Percentiles rank a stretch among this genome's conserved stretches.
Conservation (phyloP, 1,140 invertebrate genomes). For the Drosophila navojoa region DNA sequence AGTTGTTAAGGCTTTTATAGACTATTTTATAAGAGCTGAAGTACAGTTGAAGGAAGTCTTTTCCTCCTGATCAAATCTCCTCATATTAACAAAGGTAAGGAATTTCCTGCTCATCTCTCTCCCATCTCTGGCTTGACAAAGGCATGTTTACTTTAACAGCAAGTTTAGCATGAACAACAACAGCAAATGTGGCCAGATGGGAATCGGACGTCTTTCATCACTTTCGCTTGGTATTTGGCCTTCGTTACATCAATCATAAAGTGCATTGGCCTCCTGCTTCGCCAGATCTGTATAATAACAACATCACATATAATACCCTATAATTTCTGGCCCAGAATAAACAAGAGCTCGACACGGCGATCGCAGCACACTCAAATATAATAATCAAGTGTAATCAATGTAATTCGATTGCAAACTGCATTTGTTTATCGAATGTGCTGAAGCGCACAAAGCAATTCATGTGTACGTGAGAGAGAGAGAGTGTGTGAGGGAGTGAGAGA, state of each 20-base stretch:
- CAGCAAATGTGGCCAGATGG: constrained; percentile 41
- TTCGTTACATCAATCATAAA: constrained; percentile 41
- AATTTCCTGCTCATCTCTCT: neutral
- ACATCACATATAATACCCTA: constrained; percentile 33
- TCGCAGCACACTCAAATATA: constrained; percentile 49
- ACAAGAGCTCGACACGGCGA: constrained; percentile 33
- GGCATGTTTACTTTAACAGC: neutral
- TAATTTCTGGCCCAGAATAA: constrained; percentile 54
- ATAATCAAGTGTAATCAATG: constrained; percentile 72
- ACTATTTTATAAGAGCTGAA: no score
- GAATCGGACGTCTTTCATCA: constrained; percentile 24
- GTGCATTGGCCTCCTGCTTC: constrained; percentile 36
- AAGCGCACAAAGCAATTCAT: constrained; percentile 4
- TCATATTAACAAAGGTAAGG: no score
- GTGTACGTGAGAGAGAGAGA: constrained; percentile 4
- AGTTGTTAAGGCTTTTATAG: no score
- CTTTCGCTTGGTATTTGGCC: constrained; percentile 30
- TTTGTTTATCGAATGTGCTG: constrained; percentile 62
- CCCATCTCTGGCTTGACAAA: neutral
- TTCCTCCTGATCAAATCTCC: no score
- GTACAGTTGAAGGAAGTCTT: no score
- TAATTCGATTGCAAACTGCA: constrained; percentile 60
- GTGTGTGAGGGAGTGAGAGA: neutral
- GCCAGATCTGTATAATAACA: constrained; percentile 31
- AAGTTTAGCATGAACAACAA: neutral